Base-by-base conservation (phyloP, 2,888 invertebrate species). In the Hyposoter didymator region DNA sequence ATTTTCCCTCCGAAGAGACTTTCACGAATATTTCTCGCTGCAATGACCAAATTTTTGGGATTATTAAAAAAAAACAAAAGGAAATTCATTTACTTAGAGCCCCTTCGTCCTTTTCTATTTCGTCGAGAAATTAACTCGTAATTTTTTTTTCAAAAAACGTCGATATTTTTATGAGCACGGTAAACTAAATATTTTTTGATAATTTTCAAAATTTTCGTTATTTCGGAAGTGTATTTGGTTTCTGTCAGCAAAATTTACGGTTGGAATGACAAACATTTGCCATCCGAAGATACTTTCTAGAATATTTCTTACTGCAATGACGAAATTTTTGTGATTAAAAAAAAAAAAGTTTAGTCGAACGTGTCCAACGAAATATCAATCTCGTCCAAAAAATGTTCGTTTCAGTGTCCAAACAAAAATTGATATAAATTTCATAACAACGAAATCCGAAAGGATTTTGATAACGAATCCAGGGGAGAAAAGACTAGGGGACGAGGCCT, bases 401-500 rank as follows among this genome's bases (percentile, higher is more conserved):
- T 12, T 6, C 17, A 1, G 32, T 32, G 35, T 6, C 1, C 28
- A 35, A 35, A 35, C 35, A 35, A 47, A 0, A 12, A 47, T 17
- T 14, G 47, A 47, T 47, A 47, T 47, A 47, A 14, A 6, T 49
- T 49, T n/a, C 5, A n/a, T 17, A 4, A n/a, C 4, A 49, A n/a
- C 4, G 3, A 17, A 49, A 49, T 47, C 22, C 1, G 22, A 22
- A 52, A 22, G 22, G 10, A 55, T 55, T 28, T 22, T 22, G 55
- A 55, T 55, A 0, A 22, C 12, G 12, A 22, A 55, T 28, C 1
- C 10, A 22, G 2, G 4, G 22, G 55, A 28, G 19, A 22, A 22
- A 78, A 43, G 7, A 52, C 19, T 19, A 35, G 35, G 28, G 19
- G 17, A 55, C 17, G 43, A 72, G 80, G 55, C 73, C 81, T 82